Evolutionary conservation across 2,797 vertebrate species (phyloP).

Genomic region (Melanotaenia maccullochi): DNA sequence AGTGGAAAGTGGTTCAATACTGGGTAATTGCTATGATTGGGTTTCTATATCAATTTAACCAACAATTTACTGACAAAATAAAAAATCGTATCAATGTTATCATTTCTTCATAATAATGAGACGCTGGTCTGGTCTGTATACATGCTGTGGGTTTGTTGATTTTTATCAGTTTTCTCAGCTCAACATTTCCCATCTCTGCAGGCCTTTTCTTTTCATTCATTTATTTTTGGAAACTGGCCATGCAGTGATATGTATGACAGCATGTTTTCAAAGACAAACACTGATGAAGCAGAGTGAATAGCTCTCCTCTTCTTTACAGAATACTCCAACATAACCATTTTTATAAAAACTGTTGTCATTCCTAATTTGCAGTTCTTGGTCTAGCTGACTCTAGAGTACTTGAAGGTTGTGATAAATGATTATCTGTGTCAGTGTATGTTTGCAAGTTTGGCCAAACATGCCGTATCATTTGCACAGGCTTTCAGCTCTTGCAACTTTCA

Average conservation of each 20-base stretch:
- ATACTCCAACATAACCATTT: conserved; percentile 44
- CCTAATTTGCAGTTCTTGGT: conserved; percentile 37
- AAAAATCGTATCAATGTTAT: conserved; percentile 2
- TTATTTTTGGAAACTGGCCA: conserved; percentile 78
- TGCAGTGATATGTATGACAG: conserved; percentile 88
- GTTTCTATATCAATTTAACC: conserved; percentile 5
- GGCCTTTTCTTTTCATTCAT: conserved; percentile 5
- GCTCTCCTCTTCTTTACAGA: conserved; percentile 18
- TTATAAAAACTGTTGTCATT: conserved; percentile 12
- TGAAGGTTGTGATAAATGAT: not conserved
- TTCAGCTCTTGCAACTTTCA: conserved; percentile 12
- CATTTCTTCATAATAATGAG: conserved; percentile 18
- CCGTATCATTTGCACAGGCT: not conserved
- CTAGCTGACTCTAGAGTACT: conserved; percentile 25
- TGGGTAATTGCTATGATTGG: not conserved
- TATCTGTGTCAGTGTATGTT: conserved; percentile 9
- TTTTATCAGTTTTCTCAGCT: conserved; percentile 30
- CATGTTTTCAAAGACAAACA: conserved; percentile 24
- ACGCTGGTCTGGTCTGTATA: conserved; percentile 15
- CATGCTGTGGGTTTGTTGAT: conserved; percentile 27
- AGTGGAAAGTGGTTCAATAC: conserved; percentile 14
- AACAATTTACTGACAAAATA: conserved; percentile 16
- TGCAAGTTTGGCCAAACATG: conserved; percentile 7
- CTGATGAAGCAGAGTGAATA: conserved; percentile 14
- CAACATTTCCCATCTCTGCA: conserved; percentile 14